Evolutionary conservation across 2,113 vertebrate genomes (phyloP), one percentile per base, ranked within the genome.

Genomic region (Marmota monax): DNA sequence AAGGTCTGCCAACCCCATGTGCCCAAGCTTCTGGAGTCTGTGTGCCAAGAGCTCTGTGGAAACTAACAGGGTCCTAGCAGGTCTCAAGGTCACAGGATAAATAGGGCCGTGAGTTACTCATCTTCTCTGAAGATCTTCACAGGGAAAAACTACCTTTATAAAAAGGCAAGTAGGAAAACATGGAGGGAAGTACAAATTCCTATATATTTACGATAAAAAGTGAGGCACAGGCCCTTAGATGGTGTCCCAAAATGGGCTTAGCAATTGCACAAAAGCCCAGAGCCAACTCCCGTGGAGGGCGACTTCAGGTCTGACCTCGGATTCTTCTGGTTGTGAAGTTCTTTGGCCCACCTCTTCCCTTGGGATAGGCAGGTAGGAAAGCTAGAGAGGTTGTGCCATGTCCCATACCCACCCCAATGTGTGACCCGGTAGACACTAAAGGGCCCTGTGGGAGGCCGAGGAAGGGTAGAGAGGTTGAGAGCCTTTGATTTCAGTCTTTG

Each of bases 371-470:
- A 63, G 16, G 45, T 48, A 34, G 22, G 42, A 10, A 23, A 73
- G 7, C 53, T 48, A 27, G 39, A 34, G 65, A 53, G 48, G 23
- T 1, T 84, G 32, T 56, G 78, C 39, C 4, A 0, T 0, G 5
- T 27, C 4, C 61, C 34, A 13, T 5, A 3, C 5, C 34, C 63
- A 65, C 69, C 20, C 48, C 5, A 18, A 0, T 4, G 2, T 2
- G 18, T 58, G 42, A 45, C 14, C 22, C 39, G 25, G 48, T 45
- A 17, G 61, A 53, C 42, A 23, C 67, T 0, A 3, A 12, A 29
- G 87, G 78, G 88, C 32, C 42, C 63, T 51, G 10, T 53, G 5
- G 27, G 56, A 63, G 42, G 56, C 13, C 45, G 27, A 83, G 56
- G 56, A 23, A 58, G 6, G 20, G 56, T 8, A 20, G 5, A 34